phyloP scores from a whole-genome alignment of 1,140 invertebrate genomes.

The Dinoponera quadriceps region DNA sequence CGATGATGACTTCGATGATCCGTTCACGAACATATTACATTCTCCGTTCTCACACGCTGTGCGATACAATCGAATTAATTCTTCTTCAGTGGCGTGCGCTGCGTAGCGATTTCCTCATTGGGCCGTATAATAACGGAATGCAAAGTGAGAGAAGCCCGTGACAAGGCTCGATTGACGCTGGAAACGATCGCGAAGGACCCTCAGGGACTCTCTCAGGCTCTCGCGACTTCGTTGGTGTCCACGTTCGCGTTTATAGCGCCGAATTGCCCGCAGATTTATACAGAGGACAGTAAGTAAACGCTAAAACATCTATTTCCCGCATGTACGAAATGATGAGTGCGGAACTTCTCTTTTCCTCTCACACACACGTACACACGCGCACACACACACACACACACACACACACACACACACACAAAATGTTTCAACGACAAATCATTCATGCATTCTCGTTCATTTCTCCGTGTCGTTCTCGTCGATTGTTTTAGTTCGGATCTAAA shows the following conservation, averaged over 20 bases:
- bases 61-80: neutral
- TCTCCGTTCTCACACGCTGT: neutral
- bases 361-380: no score
- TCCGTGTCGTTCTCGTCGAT: no score
- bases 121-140: constrained; percentile 89
- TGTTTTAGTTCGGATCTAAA: no score
- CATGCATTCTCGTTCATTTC: no score
- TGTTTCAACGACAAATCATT: no score
- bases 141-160: constrained; percentile 87
- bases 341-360: constrained; percentile 31
- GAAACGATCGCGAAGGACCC: constrained; percentile 87
- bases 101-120: constrained; percentile 88
- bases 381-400: no score
- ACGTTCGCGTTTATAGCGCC: constrained; percentile 86
- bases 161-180: constrained; percentile 91
- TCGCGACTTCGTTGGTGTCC: constrained; percentile 85
- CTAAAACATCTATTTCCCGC: neutral
- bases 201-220: constrained; percentile 79
- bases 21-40: neutral
- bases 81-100: constrained; percentile 87
- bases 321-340: neutral
- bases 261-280: constrained; percentile 85
- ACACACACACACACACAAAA: no score
- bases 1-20: neutral
- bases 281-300: constrained; percentile 86